Evolutionary conservation across 30 jellyfish, hydroid and myxozoan species (phyloP), one percentile per base, ranked within the genome.

Genomic region (Pelagia noctiluca): DNA sequence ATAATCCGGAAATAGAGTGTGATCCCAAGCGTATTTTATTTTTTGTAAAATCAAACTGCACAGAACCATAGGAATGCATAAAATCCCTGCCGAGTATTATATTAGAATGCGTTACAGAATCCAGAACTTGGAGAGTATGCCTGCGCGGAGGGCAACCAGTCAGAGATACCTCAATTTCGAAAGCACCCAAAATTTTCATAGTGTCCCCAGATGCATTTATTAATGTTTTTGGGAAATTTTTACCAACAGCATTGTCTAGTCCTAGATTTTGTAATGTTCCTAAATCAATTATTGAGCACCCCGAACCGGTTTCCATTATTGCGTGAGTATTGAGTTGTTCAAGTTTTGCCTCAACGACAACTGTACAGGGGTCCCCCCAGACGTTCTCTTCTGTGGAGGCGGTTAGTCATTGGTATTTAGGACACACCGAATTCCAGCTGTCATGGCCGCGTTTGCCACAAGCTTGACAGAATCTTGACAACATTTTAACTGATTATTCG

Each of bases 391-490:
- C 24, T 63, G 19, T 47, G 35, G 85, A 63, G 54, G 37, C 84
- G 84, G 92, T 48, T 47, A 82, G 76, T 71, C 85, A 82, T 82
- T 82, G 92, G 42, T 82, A 67, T 35, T 65, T 82, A 10, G 92
- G 92, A 54, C 92, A 82, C 47, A 30, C 64, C 16, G 31, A 35
- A 50, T 82, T 35, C 85, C 77, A 7, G 67, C 92, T 82, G 49
- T 82, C 84, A 63, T 82, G 92, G 70, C 89, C 80, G 33, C 89
- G 85, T 42, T 83, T 87, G n/a, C 88, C 96, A 75, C 89, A 85
- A 62, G 96, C 96, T 75, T 85, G 88, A 73, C 89, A 85, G 75
- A 85, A 85, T 48, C 86, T 77, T 0, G 92, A 1, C 89, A 57
- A 46, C 89, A 85, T 49, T 85, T 75, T 30, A 60, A 65, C 35